Evolutionary conservation across 2,797 vertebrate genomes (phyloP), one percentile per base, ranked within the genome.

Genomic region (Craterocephalus amniculus): DNA sequence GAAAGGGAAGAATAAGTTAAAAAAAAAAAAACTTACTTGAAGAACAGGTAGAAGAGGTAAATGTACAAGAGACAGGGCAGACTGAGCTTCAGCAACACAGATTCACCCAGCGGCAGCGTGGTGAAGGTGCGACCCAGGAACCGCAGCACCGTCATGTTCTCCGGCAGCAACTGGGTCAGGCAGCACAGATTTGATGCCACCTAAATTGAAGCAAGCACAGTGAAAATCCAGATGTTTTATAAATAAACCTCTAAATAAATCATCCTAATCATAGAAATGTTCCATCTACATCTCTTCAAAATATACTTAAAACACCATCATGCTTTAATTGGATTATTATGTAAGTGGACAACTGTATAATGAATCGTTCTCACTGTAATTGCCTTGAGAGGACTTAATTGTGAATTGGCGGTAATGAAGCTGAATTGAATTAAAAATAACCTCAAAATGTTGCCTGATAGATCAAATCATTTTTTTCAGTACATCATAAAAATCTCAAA

Each of bases 11-110:
- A 51, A n/a, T 38, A 57, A 62, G 11, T 29, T 11, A 7, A 20
- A 45, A 3, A 62, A 56, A 69, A 29, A 27, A 6, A 16, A 1
- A 14, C 88, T 92, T 54, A 94, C 94, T 93, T 95, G 86, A 97
- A 97, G 93, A 98, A 97, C 69, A 97, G 93, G 83, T 95, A 99
- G 79, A 98, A 95, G 49, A 99, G 91, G 81, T 97, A 97, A 67
- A 96, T 12, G 64, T 98, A 99, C 1, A 99, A 91, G 78, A 99
- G 78, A 74, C 97, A 98, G 0, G 98, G 97, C 2, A 98, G 16
- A 68, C 98, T 97, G 67, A 97, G 67, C 3, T 96, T 97, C 38
- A 99, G 90, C 40, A 95, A 87, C 64, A 97, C 85, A 1, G 95
- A 89, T 20, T 94, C 92, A 65, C 97, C 96, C 0, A 99, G 27